Base-by-base conservation (phyloP, 2,888 invertebrate species). In the Hyppa rectilinea region DNA sequence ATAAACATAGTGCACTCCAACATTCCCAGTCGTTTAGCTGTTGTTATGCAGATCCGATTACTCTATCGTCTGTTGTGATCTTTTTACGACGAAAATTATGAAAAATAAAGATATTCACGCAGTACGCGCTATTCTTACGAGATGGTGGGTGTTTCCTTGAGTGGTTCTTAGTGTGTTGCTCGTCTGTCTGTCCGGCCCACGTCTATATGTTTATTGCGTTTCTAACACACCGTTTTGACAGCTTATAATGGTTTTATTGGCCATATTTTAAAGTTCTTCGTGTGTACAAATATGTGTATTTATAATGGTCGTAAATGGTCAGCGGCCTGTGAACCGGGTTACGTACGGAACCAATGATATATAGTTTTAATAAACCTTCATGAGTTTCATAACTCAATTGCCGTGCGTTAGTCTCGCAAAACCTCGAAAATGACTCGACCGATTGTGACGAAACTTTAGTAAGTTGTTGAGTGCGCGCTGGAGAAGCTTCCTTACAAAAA, bases 1-100 rank as follows among this genome's bases (percentile, higher is more conserved):
- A 82, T 87, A 85, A 66, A 85, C 85, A 85, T 82, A 81, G 74
- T 69, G 76, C 71, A 79, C 72, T 77, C 71, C 56, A 68, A 65
- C 62, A 49, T 62, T 65, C 52, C 36, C 49, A 47, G 43, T 63
- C 75, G 67, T 76, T 76, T 77, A 66, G 75, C 80, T 61, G 72
- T 82, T 80, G 80, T 83, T 80, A 85, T 85, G 80, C 66, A 70
- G 75, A 82, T 81, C 68, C 74, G 62, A 84, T 78, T 79, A 72
- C 80, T 78, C 55, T 78, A 76, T 81, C 76, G 56, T 60, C 17
- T 53, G 26, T 77, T 75, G 61, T 80, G 67, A 47, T 61, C 53
- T 53, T 69, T 60, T 69, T 75, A 75, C 64, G 52, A 61, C 12
- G 20, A n/a, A 61, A 70, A 65, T 75, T 50, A 75, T 70, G 45